Base-by-base conservation (phyloP, 2,888 invertebrate genomes). In the Leucoma salicis region DNA sequence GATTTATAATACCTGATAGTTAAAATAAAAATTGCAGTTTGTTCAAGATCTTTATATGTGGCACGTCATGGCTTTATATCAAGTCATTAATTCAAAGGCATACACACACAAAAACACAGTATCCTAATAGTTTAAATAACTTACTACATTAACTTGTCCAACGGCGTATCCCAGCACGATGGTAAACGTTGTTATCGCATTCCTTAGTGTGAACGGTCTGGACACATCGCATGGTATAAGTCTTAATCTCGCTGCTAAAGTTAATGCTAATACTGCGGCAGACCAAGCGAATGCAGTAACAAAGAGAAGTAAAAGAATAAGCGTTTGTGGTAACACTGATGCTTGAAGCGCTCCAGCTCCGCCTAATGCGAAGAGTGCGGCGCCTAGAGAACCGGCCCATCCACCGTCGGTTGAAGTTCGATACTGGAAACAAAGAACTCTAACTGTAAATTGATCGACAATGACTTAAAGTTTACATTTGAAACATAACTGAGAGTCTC, bases 211-310 rank as follows among this genome's bases (percentile, higher is more conserved):
- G 57, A 96, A 96, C 42, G 95, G 95, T 63, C 95, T 93, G 1
- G 96, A 94, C 34, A 97, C 93, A 72, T 97, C 97, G 92, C 96
- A 97, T 8, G 94, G 91, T 51, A 97, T 95, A 85, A 96, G 95
- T 70, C 95, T 91, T 34, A 97, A 84, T 43, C 96, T 91, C 0
- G 96, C 96, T 4, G 96, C 97, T 37, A 97, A 85, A 1, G 97
- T 91, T 25, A 97, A 78, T 84, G 97, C 96, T 31, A 97, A 90
- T 18, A 97, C 94, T 18, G 96, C 94, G 1, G 96, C 94, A 24
- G 97, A 95, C 96, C 97, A 97, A 6, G 96, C 94, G 81, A 97
- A 97, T 3, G 96, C 95, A 12, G 96, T 95, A 33, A 97, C 92
- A 81, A 97, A 97, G 51, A 97, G 88, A 38, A 97, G 91, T 42